Conservation (phyloP, 1,140 invertebrate species). For the Parapsyche elsis region DNA sequence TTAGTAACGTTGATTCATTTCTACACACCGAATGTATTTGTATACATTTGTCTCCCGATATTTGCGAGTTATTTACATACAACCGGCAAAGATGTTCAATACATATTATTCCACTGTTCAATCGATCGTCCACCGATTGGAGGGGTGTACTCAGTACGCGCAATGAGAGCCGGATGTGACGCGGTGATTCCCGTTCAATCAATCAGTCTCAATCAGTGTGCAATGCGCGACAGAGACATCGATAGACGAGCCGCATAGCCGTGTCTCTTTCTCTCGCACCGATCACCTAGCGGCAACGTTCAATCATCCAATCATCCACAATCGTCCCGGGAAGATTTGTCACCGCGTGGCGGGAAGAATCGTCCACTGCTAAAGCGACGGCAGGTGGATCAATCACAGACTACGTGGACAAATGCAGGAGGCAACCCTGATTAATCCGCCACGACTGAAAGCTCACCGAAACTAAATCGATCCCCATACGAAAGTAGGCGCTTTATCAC, state of each 20-base stretch:
- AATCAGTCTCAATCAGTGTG: slow-evolving; percentile 40
- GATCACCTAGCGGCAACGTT: slow-evolving; percentile 10
- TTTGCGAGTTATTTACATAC: no score
- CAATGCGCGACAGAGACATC: neutral
- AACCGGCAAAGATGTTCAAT: no score
- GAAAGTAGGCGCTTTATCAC: no score
- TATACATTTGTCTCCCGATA: no score
- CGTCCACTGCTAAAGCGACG: neutral
- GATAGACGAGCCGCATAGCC: neutral
- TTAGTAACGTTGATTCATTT: no score
- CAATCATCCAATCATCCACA: slow-evolving; percentile 34
- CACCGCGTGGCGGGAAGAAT: neutral
- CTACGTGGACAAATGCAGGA: neutral
- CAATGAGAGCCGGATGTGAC: slow-evolving; percentile 35
- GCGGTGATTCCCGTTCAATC: slow-evolving; percentile 41
- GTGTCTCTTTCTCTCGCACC: neutral
- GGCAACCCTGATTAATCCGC: neutral
- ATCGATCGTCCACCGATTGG: neutral
- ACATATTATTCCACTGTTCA: no score
- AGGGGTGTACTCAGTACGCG: neutral
- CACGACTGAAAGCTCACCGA: neutral
- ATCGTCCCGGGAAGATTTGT: slow-evolving; percentile 14
- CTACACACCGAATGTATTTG: no score
- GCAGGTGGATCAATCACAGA: neutral
- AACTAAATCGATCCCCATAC: no score